Evolutionary conservation across 2,113 vertebrate genomes (phyloP).

Genomic region (Xiphophorus hellerii): DNA sequence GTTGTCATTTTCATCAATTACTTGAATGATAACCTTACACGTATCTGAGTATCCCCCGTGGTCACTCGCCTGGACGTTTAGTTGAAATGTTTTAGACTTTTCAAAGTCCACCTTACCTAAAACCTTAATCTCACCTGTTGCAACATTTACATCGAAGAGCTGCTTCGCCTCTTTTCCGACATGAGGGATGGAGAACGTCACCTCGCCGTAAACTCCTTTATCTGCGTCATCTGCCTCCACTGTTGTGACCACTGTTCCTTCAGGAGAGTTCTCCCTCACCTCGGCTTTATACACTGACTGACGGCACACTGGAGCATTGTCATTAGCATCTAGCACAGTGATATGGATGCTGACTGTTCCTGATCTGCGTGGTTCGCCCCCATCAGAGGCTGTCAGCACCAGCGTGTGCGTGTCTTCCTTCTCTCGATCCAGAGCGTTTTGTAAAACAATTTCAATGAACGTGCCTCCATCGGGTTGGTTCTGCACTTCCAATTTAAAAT

Average conservation of each 20-base stretch:
- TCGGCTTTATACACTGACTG: slow-evolving; percentile 71
- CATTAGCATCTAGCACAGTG: slow-evolving; percentile 73
- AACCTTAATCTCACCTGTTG: slow-evolving; percentile 74
- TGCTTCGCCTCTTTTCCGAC: slow-evolving; percentile 27
- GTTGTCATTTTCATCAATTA: slow-evolving; percentile 78
- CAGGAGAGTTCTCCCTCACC: slow-evolving; percentile 12
- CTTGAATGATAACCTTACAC: slow-evolving; percentile 70
- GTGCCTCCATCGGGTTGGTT: slow-evolving; percentile 44
- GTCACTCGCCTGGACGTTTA: slow-evolving; percentile 71
- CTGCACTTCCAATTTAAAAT: slow-evolving; percentile 71
- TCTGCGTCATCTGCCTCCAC: slow-evolving; percentile 73
- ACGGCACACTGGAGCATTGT: slow-evolving; percentile 73
- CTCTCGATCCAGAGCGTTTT: slow-evolving; percentile 73
- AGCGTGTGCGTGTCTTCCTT: slow-evolving; percentile 59
- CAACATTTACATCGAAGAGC: slow-evolving; percentile 71
- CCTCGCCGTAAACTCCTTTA: slow-evolving; percentile 60
- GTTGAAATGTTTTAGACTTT: slow-evolving; percentile 36
- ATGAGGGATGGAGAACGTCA: slow-evolving; percentile 63
- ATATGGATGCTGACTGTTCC: slow-evolving; percentile 70
- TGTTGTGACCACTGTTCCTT: slow-evolving; percentile 49
- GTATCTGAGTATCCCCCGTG: slow-evolving; percentile 61
- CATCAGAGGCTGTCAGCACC: slow-evolving; percentile 71
- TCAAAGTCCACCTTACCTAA: slow-evolving; percentile 69
- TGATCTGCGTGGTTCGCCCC: slow-evolving; percentile 74
- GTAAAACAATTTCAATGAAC: slow-evolving; percentile 71